Evolutionary conservation across 1,140 invertebrate species (phyloP), one percentile per base, ranked within the genome.

Genomic region (Bombus pascuorum): DNA sequence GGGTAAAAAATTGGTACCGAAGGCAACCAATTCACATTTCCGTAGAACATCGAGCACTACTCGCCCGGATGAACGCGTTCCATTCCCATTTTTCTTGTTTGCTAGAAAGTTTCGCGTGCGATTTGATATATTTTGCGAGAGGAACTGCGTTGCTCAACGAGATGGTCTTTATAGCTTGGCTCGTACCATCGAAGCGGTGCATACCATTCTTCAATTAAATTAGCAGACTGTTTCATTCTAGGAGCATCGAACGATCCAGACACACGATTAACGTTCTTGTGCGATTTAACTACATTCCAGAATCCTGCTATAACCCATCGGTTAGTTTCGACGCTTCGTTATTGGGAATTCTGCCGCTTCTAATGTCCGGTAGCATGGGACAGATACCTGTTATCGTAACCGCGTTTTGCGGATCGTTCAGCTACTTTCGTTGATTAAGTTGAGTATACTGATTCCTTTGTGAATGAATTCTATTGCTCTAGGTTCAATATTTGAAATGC

Each of bases 41-140:
- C 70, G 79, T 66, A 44, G 62, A 90, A 89, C 82, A 84, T 83
- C 57, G 81, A 47, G 25, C 76, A 86, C 39, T 59, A 65, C 77
- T 86, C 85, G 81, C 32, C 37, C 81, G 84, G 83, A 79, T 74
- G 77, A 83, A 86, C 66, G 75, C 81, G 87, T 86, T 79, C 70
- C 37, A 70, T 81, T 65, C 75, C 71, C 81, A 72, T 81, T 89
- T 89, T 76, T 88, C 79, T 42, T 53, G 15, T 39, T 68, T 28
- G 9, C 22, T 15, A 6, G 47, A 85, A 80, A 59, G 44, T 44
- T 85, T 59, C 32, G n/a, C 62, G 37, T n/a, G 22, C 57, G 37
- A 81, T 74, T 85, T 81, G 25, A 66, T 81, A 59, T n/a, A 73
- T 72, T 81, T 59, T 9, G 25, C 12, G 39, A 42, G 47, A 57